Evolutionary conservation across 2,888 invertebrate species (phyloP).

Genomic region (Drosophila subsilvestris): DNA sequence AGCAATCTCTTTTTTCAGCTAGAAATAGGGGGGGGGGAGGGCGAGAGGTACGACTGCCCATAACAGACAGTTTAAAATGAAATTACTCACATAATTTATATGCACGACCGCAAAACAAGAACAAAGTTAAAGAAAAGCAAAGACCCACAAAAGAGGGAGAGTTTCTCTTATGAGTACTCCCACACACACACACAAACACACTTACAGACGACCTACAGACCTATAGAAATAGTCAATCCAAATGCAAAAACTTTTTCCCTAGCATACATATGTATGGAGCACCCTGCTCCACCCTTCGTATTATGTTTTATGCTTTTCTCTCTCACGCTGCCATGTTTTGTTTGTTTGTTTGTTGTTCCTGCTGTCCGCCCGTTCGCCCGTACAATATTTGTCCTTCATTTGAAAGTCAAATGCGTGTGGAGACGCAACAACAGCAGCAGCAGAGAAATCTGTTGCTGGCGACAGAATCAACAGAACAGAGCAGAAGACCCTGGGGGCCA

Average conservation of each 20-base stretch:
- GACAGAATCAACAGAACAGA: slow-evolving; percentile 35
- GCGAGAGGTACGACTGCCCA: slow-evolving; percentile 21
- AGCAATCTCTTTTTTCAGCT: slow-evolving; percentile 17
- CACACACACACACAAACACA: not conserved
- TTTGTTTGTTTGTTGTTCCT: slow-evolving; percentile 45
- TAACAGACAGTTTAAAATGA: slow-evolving; percentile 68
- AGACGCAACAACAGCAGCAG: slow-evolving; percentile 20
- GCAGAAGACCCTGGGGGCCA: slow-evolving; percentile 30
- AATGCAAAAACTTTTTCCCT: slow-evolving; percentile 74
- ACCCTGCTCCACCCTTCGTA: slow-evolving; percentile 45
- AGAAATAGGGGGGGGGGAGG: not conserved
- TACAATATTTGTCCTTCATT: slow-evolving; percentile 80
- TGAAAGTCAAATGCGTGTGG: slow-evolving; percentile 79
- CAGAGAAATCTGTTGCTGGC: slow-evolving; percentile 74
- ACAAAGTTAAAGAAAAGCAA: slow-evolving; percentile 53
- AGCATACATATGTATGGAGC: slow-evolving; percentile 17
- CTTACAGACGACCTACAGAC: slow-evolving; percentile 22
- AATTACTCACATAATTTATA: slow-evolving; percentile 76
- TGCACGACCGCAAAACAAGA: slow-evolving; percentile 60
- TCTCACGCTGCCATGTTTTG: slow-evolving; percentile 18
- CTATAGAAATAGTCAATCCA: slow-evolving; percentile 29
- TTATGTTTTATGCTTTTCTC: slow-evolving; percentile 25
- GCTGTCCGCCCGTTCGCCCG: slow-evolving; percentile 54
- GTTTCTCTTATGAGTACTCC: not conserved
- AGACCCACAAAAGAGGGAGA: slow-evolving; percentile 9